Conservation (phyloP, 2,888 invertebrate species). For the Melanargia galathea region DNA sequence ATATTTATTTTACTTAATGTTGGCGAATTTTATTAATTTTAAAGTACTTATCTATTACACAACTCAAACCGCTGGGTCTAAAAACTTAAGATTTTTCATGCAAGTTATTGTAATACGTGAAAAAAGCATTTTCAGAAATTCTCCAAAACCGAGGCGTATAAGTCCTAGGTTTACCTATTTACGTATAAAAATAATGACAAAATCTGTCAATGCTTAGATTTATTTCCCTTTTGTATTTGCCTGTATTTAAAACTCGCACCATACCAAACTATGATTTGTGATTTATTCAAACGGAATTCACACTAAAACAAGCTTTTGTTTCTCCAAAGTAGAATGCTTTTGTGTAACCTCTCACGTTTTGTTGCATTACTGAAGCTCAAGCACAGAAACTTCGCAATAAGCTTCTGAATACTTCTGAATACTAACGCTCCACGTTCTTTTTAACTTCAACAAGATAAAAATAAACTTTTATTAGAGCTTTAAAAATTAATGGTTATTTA, state of each 20-base stretch:
- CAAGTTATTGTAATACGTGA: no score
- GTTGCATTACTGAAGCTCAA: constrained; percentile 46
- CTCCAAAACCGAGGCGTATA: no score
- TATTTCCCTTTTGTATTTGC: no score
- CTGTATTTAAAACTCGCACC: background rate
- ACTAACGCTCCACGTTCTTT: constrained; percentile 56
- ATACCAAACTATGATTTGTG: constrained; percentile 21
- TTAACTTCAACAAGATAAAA: constrained; percentile 53
- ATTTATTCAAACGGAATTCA: constrained; percentile 19
- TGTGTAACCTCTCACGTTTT: constrained; percentile 48
- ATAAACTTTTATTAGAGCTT: constrained; percentile 52
- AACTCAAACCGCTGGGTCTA: no score
- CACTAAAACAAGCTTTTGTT: constrained; percentile 27
- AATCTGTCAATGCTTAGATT: no score
- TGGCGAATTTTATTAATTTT: no score
- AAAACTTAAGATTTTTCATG: no score
- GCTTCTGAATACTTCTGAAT: constrained; percentile 67
- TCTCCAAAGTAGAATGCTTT: constrained; percentile 28
- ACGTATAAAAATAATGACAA: no score
- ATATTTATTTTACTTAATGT: no score
- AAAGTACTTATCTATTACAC: no score
- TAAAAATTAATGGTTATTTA: constrained; percentile 17
- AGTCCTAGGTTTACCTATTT: no score
- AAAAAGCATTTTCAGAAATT: no score
- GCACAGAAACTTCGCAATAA: constrained; percentile 61